These are phyloP conservation scores for Bufotes viridis DNA, from an alignment of 2,797 vertebrate species.

Conservation along the genomic window DNA sequence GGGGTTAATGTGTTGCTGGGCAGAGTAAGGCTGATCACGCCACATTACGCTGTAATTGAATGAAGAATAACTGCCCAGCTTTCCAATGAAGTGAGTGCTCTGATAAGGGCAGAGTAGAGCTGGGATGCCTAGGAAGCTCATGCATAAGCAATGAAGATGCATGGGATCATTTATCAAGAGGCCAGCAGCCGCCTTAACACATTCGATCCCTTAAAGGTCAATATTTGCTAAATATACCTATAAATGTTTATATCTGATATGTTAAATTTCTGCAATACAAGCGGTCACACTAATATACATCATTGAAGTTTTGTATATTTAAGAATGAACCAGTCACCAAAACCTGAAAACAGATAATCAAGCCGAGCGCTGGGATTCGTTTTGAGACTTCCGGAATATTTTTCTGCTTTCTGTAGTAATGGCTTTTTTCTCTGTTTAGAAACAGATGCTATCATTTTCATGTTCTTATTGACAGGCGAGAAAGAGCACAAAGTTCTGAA, in stretches of 20 bases:
- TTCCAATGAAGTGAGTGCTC: conserved; percentile 51
- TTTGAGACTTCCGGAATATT: too few relatives aligned
- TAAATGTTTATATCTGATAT: background rate
- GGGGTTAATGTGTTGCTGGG: conserved; percentile 53
- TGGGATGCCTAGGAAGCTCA: conserved; percentile 36
- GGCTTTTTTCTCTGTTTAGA: background rate
- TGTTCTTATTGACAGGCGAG: background rate
- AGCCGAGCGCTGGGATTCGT: too few relatives aligned
- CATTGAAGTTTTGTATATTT: background rate
- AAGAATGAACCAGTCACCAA: background rate
- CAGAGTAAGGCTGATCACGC: conserved; percentile 52
- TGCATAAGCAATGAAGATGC: conserved; percentile 52
- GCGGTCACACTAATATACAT: background rate
- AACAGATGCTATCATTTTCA: background rate
- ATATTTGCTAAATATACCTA: background rate
- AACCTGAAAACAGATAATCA: background rate
- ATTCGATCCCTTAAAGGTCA: conserved; percentile 8
- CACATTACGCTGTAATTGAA: conserved; percentile 56
- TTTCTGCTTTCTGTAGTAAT: background rate
- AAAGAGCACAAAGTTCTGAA: background rate
- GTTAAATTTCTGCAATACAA: background rate
- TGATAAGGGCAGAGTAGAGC: conserved; percentile 38
- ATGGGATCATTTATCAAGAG: conserved; percentile 46
- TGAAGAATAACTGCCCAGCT: conserved; percentile 57
- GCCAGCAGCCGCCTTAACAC: conserved; percentile 33